Evolutionary conservation across 2,113 vertebrate genomes (phyloP).

Genomic region (Saccopteryx leptura): DNA sequence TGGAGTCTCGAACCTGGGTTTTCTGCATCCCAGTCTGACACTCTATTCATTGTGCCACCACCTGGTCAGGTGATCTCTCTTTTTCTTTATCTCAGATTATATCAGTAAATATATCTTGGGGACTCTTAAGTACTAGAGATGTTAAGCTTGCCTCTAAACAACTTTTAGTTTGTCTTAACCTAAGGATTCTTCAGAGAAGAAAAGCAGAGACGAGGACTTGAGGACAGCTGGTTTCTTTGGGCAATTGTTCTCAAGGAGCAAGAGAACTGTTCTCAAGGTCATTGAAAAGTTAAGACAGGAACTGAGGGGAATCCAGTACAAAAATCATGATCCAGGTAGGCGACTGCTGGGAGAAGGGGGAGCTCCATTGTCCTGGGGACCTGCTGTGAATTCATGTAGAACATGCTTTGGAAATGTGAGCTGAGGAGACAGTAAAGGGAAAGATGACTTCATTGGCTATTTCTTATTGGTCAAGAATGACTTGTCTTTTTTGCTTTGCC

Average conservation of each 20-base stretch:
- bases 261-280: background rate
- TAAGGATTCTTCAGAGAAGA: background rate
- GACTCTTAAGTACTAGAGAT: background rate
- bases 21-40: too few species aligned
- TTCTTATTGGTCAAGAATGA: background rate
- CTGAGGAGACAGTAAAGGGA: background rate
- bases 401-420: background rate
- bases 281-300: background rate
- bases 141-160: background rate
- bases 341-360: background rate
- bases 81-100: constrained; percentile 7
- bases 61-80: background rate
- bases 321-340: background rate
- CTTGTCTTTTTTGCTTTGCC: background rate
- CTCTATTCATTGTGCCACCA: too few species aligned
- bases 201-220: background rate
- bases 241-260: background rate
- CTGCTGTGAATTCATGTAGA: background rate
- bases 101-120: background rate
- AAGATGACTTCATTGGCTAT: background rate
- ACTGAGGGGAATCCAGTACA: background rate
- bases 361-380: background rate
- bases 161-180: background rate
- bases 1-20: too few species aligned
- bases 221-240: background rate